These are phyloP conservation scores for Zoanthus solanderi DNA, from an alignment of 92 coral and sea anemone species.

Conservation along the genomic window DNA sequence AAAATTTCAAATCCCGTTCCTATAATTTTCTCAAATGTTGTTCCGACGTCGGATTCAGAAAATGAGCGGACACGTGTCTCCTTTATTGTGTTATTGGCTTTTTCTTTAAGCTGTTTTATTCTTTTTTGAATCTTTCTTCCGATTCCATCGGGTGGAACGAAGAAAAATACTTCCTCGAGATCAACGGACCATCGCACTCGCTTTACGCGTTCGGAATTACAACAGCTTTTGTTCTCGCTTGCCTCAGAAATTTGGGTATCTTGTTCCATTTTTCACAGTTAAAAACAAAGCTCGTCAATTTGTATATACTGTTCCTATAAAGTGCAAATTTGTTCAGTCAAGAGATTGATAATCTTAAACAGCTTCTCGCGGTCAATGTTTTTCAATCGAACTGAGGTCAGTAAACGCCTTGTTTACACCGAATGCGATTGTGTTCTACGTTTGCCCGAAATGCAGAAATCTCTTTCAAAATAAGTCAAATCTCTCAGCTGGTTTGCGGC, in stretches of 20 bases:
- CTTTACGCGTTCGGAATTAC: constrained; percentile 2
- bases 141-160: constrained; percentile 23
- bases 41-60: constrained; percentile 20
- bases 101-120: constrained; percentile 16
- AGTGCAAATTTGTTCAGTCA: not conserved
- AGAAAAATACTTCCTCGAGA: constrained; percentile 26
- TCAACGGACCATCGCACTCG: constrained; percentile 44
- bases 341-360: not conserved
- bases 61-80: not conserved
- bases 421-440: not conserved
- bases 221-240: not conserved
- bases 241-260: not conserved
- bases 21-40: constrained; percentile 20
- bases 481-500: constrained; percentile 5
- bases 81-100: constrained; percentile 23
- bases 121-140: constrained; percentile 12
- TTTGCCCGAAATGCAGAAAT: not conserved
- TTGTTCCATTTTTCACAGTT: not conserved
- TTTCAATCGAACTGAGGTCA: not conserved
- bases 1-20: constrained; percentile 31
- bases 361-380: not conserved
- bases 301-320: not conserved
- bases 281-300: not conserved
- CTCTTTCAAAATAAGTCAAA: constrained; percentile 3
- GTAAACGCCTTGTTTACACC: constrained; percentile 9